A percentile compares a stretch with the other conserved stretches of the same genome.
These are phyloP conservation scores for Strix aluco DNA, from an alignment of 2,113 vertebrate genomes.

Conservation along the genomic window DNA sequence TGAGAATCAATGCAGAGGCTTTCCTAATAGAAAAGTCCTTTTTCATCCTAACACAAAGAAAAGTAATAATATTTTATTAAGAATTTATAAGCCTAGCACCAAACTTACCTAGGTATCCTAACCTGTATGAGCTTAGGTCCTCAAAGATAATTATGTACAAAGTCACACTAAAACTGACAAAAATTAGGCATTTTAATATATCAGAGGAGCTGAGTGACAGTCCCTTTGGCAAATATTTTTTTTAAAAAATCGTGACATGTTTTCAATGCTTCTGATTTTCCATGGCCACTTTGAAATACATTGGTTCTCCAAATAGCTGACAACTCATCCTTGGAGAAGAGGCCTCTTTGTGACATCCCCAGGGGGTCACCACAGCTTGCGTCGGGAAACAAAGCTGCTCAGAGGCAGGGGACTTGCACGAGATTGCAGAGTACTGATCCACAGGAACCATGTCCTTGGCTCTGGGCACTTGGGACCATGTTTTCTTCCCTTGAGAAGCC, in stretches of 20 bases:
- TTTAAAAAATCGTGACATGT: background rate
- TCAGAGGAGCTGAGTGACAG: background rate
- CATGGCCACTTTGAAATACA: rapidly evolving
- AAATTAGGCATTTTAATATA: background rate
- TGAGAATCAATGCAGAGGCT: background rate
- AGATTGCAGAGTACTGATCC: background rate
- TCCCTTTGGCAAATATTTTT: background rate
- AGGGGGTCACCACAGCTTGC: background rate
- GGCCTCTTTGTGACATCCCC: background rate
- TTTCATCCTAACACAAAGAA: background rate
- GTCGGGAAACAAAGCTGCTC: background rate
- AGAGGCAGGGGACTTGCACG: background rate
- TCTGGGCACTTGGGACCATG: rapidly evolving
- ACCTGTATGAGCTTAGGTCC: background rate
- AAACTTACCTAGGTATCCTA: background rate
- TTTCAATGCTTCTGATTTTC: background rate
- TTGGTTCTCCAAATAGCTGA: background rate
- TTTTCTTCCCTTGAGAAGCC: background rate
- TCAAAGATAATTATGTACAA: background rate
- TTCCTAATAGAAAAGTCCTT: background rate
- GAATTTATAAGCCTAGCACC: background rate
- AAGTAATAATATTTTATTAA: background rate
- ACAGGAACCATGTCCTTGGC: background rate
- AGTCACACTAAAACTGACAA: background rate
- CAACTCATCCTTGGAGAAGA: background rate